Conservation (phyloP, 2,113 vertebrate genomes). For the Nannobrachium achirus region DNA sequence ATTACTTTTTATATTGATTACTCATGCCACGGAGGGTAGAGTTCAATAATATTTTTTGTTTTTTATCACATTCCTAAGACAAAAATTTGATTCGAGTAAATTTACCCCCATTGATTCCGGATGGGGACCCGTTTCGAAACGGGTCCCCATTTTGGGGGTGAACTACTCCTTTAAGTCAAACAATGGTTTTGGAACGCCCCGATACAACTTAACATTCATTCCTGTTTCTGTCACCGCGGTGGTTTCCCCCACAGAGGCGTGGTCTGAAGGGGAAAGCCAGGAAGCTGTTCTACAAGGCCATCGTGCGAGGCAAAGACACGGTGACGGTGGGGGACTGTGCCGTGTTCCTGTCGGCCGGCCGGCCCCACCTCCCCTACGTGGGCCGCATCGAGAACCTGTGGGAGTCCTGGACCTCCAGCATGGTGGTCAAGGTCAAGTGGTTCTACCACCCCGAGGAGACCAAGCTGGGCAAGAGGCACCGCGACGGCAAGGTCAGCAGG, state of each 20-base stretch:
- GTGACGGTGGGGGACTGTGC: slow-evolving; percentile 94
- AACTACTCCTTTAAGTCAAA: too few species aligned
- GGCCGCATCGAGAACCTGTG: slow-evolving; percentile 97
- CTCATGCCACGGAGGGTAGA: too few species aligned
- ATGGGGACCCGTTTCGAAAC: too few species aligned
- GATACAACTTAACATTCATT: too few species aligned
- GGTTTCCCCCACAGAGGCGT: slow-evolving; percentile 84
- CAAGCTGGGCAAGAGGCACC: slow-evolving; percentile 91
- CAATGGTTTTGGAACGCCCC: too few species aligned
- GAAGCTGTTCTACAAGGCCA: slow-evolving; percentile 97
- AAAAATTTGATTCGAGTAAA: too few species aligned
- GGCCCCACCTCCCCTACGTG: slow-evolving; percentile 93
- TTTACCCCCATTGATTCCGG: too few species aligned
- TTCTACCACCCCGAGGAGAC: slow-evolving; percentile 99
- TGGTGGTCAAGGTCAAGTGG: slow-evolving; percentile 99
- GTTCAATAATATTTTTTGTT: too few species aligned
- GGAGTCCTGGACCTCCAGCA: slow-evolving; percentile 97
- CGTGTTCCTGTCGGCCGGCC: slow-evolving; percentile 93
- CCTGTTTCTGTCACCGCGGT: too few species aligned
- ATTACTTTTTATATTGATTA: too few species aligned
- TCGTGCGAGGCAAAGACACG: slow-evolving; percentile 91
- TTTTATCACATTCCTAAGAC: too few species aligned
- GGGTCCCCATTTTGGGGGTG: too few species aligned
- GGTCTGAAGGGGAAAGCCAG: slow-evolving; percentile 95
- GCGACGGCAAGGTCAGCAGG: slow-evolving; percentile 89